These are phyloP conservation scores for Helicolenus hilgendorfi DNA, from an alignment of 2,797 vertebrate species.

Conservation along the genomic window DNA sequence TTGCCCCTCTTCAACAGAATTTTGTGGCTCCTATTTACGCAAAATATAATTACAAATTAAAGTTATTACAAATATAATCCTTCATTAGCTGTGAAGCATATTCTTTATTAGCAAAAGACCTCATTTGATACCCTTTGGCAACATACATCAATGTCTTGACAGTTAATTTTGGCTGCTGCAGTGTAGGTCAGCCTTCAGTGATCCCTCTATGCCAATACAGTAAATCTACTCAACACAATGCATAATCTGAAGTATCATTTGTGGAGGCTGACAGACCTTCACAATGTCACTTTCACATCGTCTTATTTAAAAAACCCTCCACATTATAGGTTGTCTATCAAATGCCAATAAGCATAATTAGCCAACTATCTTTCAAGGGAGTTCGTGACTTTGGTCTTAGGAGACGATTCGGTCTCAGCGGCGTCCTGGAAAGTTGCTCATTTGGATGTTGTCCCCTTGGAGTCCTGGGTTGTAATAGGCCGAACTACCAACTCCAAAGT, in stretches of 20 bases:
- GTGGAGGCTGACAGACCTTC: constrained; percentile 23
- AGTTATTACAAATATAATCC: background rate
- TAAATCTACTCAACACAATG: constrained; percentile 35
- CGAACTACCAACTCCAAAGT: constrained; percentile 83
- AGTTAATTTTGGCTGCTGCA: constrained; percentile 61
- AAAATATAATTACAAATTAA: background rate
- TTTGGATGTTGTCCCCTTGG: constrained; percentile 89
- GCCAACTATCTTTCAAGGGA: constrained; percentile 3
- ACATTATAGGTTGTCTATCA: background rate
- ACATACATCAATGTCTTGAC: constrained; percentile 58
- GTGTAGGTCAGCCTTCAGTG: constrained; percentile 26
- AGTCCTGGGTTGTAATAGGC: constrained; percentile 89
- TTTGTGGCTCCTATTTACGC: background rate
- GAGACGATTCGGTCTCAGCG: constrained; percentile 33
- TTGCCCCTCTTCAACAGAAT: background rate
- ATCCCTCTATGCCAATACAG: constrained; percentile 25
- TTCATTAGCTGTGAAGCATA: constrained; percentile 23
- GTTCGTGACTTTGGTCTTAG: constrained; percentile 36
- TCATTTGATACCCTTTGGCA: constrained; percentile 76
- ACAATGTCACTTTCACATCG: background rate
- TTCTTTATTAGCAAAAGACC: constrained; percentile 29
- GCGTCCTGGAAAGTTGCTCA: constrained; percentile 81
- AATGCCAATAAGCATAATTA: background rate
- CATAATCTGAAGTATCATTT: constrained; percentile 24
- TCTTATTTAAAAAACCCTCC: constrained; percentile 41